Evolutionary conservation across 2,888 invertebrate genomes (phyloP).

Genomic region (Ornithoptera priamus): DNA sequence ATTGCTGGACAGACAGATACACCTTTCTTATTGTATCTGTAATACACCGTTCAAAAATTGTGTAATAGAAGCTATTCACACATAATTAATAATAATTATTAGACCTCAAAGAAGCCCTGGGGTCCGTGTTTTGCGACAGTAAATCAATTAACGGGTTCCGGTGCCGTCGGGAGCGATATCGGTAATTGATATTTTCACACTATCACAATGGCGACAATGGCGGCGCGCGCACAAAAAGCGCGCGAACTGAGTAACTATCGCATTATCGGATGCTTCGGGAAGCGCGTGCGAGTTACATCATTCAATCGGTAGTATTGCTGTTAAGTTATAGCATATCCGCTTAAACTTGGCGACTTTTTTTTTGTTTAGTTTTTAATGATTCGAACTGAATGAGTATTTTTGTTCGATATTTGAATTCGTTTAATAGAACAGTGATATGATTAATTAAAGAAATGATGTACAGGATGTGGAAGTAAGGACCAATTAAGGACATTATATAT

Average conservation of each 20-base stretch:
- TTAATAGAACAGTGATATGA: too few relatives aligned
- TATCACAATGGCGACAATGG: slow-evolving; percentile 7
- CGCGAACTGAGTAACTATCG: slow-evolving; percentile 5
- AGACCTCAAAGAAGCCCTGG: not conserved
- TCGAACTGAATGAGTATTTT: too few relatives aligned
- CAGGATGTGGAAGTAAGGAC: too few relatives aligned
- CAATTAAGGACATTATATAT: too few relatives aligned
- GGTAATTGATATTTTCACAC: slow-evolving; percentile 23
- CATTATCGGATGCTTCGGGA: not conserved
- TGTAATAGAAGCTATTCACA: not conserved
- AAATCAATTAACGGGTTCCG: slow-evolving; percentile 22
- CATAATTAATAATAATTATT: not conserved
- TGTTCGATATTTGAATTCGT: too few relatives aligned
- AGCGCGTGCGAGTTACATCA: not conserved
- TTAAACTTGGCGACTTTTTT: too few relatives aligned
- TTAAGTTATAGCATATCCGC: not conserved
- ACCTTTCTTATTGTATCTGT: too few relatives aligned
- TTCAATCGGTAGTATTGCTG: not conserved
- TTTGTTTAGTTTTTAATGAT: too few relatives aligned
- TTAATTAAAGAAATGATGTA: too few relatives aligned
- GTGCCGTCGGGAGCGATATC: slow-evolving; percentile 12
- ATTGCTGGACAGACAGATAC: too few relatives aligned
- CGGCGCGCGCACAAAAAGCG: slow-evolving; percentile 6
- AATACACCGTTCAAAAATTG: too few relatives aligned
- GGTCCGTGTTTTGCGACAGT: slow-evolving; percentile 1